phyloP scores from a whole-genome alignment of 2,888 invertebrate genomes.

The Drosophila robusta region DNA sequence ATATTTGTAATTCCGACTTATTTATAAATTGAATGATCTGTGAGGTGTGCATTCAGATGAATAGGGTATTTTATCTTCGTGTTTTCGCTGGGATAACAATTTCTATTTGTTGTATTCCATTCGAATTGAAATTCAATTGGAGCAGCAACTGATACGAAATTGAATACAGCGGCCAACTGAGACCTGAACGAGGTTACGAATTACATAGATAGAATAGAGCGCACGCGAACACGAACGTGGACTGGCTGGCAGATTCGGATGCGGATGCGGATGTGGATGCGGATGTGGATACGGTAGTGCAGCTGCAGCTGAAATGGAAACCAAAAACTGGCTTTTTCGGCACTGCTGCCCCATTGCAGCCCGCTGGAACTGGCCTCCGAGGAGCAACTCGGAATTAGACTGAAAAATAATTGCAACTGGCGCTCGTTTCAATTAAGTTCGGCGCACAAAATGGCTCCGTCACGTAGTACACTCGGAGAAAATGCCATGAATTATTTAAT shows the following conservation, averaged over 20 bases:
- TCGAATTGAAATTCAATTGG: constrained; percentile 70
- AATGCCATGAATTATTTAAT: background rate
- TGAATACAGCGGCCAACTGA: constrained; percentile 42
- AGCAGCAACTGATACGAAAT: constrained; percentile 55
- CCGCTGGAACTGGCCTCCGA: constrained; percentile 23
- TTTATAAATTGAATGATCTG: too few species aligned
- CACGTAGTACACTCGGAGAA: constrained; percentile 29
- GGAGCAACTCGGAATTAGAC: constrained; percentile 67
- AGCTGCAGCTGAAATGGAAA: constrained; percentile 19
- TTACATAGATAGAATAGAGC: constrained; percentile 33
- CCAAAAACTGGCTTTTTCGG: background rate
- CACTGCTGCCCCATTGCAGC: background rate
- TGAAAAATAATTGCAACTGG: constrained; percentile 77
- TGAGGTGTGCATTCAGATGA: too few species aligned
- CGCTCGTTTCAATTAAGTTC: constrained; percentile 73
- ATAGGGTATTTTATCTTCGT: constrained; percentile 10
- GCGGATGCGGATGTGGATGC: constrained; percentile 4
- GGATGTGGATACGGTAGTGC: constrained; percentile 3
- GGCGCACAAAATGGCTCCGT: constrained; percentile 56
- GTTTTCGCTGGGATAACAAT: background rate
- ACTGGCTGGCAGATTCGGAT: constrained; percentile 5
- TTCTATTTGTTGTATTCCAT: constrained; percentile 28
- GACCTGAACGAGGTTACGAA: constrained; percentile 46
- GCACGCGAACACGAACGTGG: constrained; percentile 14
- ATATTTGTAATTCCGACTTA: too few species aligned